These are phyloP conservation scores for Neosalanx taihuensis DNA, from an alignment of 2,797 vertebrate species.

Conservation along the genomic window DNA sequence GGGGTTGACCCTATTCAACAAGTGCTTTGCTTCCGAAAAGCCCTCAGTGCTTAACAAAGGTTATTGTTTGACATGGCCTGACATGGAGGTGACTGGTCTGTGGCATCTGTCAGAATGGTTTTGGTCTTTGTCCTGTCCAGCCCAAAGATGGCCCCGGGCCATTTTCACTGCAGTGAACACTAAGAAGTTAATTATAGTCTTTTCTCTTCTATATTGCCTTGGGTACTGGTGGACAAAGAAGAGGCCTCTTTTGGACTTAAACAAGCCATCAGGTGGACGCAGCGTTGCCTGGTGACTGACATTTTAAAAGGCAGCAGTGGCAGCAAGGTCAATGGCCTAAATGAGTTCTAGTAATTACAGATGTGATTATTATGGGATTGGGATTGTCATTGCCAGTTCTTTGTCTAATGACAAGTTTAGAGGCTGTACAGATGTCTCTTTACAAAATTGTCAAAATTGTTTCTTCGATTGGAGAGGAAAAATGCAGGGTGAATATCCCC, in stretches of 20 bases:
- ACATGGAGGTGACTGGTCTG: slow-evolving; percentile 43
- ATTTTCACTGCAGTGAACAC: slow-evolving; percentile 30
- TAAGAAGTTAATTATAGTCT: slow-evolving; percentile 30
- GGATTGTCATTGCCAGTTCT: slow-evolving; percentile 38
- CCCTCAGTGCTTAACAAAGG: slow-evolving; percentile 45
- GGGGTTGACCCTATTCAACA: slow-evolving; percentile 36
- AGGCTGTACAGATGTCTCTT: slow-evolving; percentile 31
- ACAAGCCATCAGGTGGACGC: slow-evolving; percentile 14
- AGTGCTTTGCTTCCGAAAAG: slow-evolving; percentile 26
- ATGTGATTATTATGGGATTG: slow-evolving; percentile 38
- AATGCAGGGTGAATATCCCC: slow-evolving; percentile 18
- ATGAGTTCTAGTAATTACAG: slow-evolving; percentile 3
- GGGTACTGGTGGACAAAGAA: slow-evolving; percentile 46
- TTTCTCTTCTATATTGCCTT: slow-evolving; percentile 41
- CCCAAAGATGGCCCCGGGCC: slow-evolving; percentile 20
- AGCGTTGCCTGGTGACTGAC: slow-evolving; percentile 24
- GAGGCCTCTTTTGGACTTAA: slow-evolving; percentile 42
- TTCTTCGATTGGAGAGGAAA: slow-evolving; percentile 31
- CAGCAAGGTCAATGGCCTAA: slow-evolving; percentile 39
- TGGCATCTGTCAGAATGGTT: slow-evolving; percentile 52
- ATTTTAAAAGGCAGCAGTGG: slow-evolving; percentile 16
- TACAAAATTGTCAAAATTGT: slow-evolving; percentile 32
- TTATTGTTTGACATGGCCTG: slow-evolving; percentile 57
- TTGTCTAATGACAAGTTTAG: slow-evolving; percentile 21
- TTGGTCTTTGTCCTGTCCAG: slow-evolving; percentile 48